phyloP scores from a whole-genome alignment of 2,797 vertebrate genomes.

The Geotrypetes seraphini region DNA sequence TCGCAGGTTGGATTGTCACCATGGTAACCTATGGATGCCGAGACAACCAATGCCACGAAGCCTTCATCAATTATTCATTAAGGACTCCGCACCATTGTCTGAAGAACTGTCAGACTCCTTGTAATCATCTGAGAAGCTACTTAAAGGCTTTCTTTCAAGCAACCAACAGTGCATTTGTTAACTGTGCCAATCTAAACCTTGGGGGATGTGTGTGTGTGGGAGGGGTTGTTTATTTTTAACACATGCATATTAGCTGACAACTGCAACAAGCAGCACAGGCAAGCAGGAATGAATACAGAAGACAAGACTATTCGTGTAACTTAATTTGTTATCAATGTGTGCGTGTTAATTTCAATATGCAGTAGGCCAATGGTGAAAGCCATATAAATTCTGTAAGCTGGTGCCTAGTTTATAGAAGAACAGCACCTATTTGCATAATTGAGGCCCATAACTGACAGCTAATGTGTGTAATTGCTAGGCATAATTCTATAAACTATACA shows the following conservation, averaged over 20 bases:
- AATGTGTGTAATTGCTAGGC: too few species aligned
- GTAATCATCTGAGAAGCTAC: background rate
- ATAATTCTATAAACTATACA: too few species aligned
- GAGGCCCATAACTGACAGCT: too few species aligned
- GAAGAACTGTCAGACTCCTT: slow-evolving; percentile 1
- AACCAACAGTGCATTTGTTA: background rate
- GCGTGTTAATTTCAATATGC: too few species aligned
- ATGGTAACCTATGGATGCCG: slow-evolving; percentile 10
- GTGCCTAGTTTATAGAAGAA: too few species aligned
- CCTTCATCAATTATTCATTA: slow-evolving; percentile 51
- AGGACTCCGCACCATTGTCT: slow-evolving; percentile 1
- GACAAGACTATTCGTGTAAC: background rate
- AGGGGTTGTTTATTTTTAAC: background rate
- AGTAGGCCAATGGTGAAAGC: too few species aligned
- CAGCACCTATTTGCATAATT: too few species aligned
- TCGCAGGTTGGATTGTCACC: slow-evolving; percentile 10
- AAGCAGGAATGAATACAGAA: background rate
- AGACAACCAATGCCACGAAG: slow-evolving; percentile 22
- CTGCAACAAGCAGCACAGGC: slow-evolving; percentile 8
- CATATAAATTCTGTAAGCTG: too few species aligned
- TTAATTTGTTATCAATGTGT: too few species aligned
- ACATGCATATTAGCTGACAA: slow-evolving; percentile 26
- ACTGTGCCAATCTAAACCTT: slow-evolving; percentile 1
- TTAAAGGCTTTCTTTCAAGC: background rate
- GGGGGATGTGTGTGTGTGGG: background rate